Evolutionary conservation across 2,113 vertebrate species (phyloP).

Genomic region (Serinus canaria): DNA sequence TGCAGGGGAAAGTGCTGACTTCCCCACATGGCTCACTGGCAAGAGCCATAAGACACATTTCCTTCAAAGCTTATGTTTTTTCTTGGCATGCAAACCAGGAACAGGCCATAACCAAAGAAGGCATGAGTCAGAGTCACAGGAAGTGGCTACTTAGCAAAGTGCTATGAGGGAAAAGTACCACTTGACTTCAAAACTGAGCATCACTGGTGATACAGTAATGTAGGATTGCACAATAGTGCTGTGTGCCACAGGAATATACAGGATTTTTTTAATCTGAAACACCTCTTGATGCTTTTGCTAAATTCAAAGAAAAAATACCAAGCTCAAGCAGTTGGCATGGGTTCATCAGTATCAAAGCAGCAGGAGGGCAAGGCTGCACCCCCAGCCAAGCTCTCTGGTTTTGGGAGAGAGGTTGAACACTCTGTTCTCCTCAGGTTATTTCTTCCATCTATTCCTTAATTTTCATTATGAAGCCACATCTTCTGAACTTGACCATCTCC

Average conservation of each 20-base stretch:
- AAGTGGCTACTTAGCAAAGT: not conserved
- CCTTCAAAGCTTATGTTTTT: not conserved
- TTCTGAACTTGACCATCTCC: not conserved
- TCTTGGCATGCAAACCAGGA: not conserved
- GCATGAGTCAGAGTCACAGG: not conserved
- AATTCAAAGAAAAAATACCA: not conserved
- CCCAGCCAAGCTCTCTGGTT: not conserved
- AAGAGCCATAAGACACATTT: not conserved
- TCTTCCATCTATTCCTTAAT: not conserved
- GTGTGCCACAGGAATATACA: rapidly evolving
- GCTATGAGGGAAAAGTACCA: not conserved
- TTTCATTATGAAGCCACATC: not conserved
- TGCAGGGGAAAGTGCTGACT: not conserved
- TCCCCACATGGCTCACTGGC: rapidly evolving
- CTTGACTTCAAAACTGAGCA: not conserved
- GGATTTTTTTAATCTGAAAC: not conserved
- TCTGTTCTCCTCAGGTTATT: not conserved
- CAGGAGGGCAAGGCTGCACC: not conserved
- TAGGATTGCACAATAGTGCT: not conserved
- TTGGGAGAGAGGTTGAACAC: not conserved
- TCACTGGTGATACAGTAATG: rapidly evolving
- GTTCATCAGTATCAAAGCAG: rapidly evolving
- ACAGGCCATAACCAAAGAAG: not conserved
- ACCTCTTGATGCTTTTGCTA: not conserved
- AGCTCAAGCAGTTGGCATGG: not conserved